Percentiles rank a stretch among this genome's conserved stretches.
These are phyloP conservation scores for Arbacia lixula DNA, from an alignment of 53 echinoderm and acorn worm species.

Conservation along the genomic window DNA sequence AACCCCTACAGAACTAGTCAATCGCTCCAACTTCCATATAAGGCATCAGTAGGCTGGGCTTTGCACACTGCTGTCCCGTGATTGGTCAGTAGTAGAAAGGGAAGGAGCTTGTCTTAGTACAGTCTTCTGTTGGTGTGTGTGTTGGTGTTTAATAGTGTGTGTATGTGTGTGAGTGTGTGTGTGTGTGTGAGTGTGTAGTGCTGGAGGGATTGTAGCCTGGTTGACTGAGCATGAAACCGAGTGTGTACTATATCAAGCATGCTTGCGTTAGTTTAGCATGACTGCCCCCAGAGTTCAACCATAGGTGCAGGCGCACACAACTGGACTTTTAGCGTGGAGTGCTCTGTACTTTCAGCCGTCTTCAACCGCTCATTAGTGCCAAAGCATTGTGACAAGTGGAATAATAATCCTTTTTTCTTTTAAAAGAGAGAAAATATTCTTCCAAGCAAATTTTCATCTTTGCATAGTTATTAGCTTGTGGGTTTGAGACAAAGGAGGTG, in stretches of 20 bases:
- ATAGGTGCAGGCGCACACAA: background rate
- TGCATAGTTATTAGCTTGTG: too few relatives aligned
- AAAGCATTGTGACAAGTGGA: constrained; percentile 28
- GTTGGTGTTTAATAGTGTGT: too few relatives aligned
- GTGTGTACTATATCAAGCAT: constrained; percentile 44
- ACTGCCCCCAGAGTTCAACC: constrained; percentile 31
- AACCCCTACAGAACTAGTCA: constrained; percentile 43
- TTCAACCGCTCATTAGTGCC: background rate
- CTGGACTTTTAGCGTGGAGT: background rate
- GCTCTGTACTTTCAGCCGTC: constrained; percentile 12
- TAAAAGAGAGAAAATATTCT: too few relatives aligned
- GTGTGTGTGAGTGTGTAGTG: constrained; percentile 30
- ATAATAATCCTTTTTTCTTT: constrained; percentile 13
- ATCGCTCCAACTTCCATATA: constrained; percentile 47
- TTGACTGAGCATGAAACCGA: constrained; percentile 42
- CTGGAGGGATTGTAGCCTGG: constrained; percentile 27
- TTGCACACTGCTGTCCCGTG: background rate
- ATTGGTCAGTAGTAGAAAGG: constrained; percentile 53
- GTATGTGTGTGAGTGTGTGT: too few relatives aligned
- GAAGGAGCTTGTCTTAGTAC: too few relatives aligned
- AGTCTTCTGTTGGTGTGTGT: too few relatives aligned
- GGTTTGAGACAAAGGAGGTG: too few relatives aligned
- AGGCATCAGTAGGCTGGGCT: constrained; percentile 30
- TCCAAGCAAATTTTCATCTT: too few relatives aligned
- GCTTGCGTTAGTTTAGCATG: constrained; percentile 39